phyloP scores from a whole-genome alignment of 2,113 vertebrate species.

The Thalassoma bifasciatum region DNA sequence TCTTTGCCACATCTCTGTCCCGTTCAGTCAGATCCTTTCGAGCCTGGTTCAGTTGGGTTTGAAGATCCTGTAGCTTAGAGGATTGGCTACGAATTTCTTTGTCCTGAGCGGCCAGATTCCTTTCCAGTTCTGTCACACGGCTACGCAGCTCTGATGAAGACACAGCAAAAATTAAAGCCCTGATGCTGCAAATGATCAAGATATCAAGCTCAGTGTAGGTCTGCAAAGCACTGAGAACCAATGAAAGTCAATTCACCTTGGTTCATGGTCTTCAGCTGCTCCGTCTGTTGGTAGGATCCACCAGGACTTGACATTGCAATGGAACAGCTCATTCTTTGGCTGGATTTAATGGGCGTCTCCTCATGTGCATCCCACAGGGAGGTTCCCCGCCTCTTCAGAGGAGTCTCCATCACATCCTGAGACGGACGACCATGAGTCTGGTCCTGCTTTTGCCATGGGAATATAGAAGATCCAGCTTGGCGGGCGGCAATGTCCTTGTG shows the following conservation, averaged over 20 bases:
- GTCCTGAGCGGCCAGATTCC: slow-evolving; percentile 85
- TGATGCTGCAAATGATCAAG: background rate
- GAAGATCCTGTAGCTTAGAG: slow-evolving; percentile 85
- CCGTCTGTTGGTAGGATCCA: slow-evolving; percentile 76
- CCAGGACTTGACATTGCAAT: slow-evolving; percentile 67
- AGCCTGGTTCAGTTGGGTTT: slow-evolving; percentile 84
- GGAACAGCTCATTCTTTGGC: slow-evolving; percentile 63
- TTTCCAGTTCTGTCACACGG: slow-evolving; percentile 85
- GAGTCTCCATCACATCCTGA: slow-evolving; percentile 81
- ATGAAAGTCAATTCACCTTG: slow-evolving; percentile 83
- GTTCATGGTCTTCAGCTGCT: slow-evolving; percentile 87
- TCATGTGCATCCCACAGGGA: slow-evolving; percentile 83
- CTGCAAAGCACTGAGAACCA: background rate
- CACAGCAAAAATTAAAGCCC: background rate
- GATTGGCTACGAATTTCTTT: slow-evolving; percentile 83
- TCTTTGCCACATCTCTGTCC: slow-evolving; percentile 85
- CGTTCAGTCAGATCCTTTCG: slow-evolving; percentile 86
- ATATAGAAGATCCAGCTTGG: slow-evolving; percentile 90
- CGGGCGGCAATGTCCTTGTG: slow-evolving; percentile 91
- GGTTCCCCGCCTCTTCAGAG: slow-evolving; percentile 79
- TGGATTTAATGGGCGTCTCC: slow-evolving; percentile 80
- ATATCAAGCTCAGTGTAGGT: background rate
- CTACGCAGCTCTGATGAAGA: slow-evolving; percentile 84
- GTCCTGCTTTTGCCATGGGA: slow-evolving; percentile 92
- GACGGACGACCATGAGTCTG: slow-evolving; percentile 75